Percentiles rank a stretch among this genome's conserved stretches.
These are phyloP conservation scores for Hartigia nigra DNA, from an alignment of 2,888 invertebrate genomes.

Conservation along the genomic window DNA sequence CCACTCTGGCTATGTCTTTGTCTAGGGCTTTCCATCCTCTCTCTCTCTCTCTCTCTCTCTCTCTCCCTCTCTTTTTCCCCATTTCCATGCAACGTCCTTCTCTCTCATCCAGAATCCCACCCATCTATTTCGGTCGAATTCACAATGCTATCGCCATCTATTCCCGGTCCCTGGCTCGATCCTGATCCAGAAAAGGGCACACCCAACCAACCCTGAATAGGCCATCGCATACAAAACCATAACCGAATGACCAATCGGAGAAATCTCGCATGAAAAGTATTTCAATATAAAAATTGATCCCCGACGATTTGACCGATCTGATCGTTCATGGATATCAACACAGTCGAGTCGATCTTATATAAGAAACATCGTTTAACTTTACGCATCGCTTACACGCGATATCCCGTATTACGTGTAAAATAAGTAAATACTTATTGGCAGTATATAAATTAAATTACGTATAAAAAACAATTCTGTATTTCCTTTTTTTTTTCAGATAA, in stretches of 20 bases:
- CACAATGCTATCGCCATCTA: conserved; percentile 20
- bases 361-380: background rate
- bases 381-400: background rate
- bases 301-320: background rate
- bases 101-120: background rate
- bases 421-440: conserved; percentile 4
- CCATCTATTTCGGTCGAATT: conserved; percentile 11
- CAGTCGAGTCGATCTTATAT: background rate
- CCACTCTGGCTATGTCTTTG: background rate
- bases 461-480: background rate
- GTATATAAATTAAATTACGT: background rate
- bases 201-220: conserved; percentile 7
- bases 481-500: background rate
- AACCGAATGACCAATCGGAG: conserved; percentile 10
- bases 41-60: background rate
- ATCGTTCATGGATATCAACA: background rate
- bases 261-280: conserved; percentile 9
- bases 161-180: background rate
- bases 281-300: conserved; percentile 4
- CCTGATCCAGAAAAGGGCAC: conserved; percentile 10
- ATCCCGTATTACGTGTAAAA: background rate
- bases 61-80: background rate
- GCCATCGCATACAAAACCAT: background rate
- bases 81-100: background rate
- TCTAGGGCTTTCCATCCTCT: background rate